These are phyloP conservation scores for Dendrolimus houi DNA, from an alignment of 2,888 invertebrate genomes.

Conservation along the genomic window DNA sequence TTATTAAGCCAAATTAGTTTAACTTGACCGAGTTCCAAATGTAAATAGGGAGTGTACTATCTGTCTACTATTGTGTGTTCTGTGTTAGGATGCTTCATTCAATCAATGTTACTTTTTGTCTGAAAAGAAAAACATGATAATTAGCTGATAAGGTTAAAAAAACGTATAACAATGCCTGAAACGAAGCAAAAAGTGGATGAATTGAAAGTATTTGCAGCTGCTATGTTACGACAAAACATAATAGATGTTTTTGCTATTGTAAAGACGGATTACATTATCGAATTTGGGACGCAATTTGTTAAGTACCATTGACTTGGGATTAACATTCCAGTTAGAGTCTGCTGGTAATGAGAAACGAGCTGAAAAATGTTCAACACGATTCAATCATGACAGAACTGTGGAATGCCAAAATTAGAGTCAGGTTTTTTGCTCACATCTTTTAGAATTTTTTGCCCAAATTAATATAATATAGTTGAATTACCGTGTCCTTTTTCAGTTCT, in stretches of 20 bases:
- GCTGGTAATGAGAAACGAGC: constrained; percentile 19
- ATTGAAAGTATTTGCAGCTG: neutral
- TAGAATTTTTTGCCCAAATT: constrained; percentile 13
- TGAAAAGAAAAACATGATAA: neutral
- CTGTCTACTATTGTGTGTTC: neutral
- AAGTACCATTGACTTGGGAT: neutral
- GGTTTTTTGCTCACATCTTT: constrained; percentile 34
- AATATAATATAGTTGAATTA: constrained; percentile 20
- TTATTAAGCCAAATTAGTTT: constrained; percentile 1
- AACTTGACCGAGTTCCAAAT: neutral
- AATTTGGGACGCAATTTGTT: too few relatives aligned
- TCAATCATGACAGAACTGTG: constrained; percentile 57
- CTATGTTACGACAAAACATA: neutral
- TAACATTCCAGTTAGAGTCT: neutral
- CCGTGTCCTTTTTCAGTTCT: constrained; percentile 50
- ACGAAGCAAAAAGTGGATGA: neutral
- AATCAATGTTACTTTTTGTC: neutral
- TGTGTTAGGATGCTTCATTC: neutral
- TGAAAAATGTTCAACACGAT: constrained; percentile 41
- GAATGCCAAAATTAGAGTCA: constrained; percentile 72
- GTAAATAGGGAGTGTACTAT: neutral
- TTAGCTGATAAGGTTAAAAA: neutral
- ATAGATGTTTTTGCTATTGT: neutral
- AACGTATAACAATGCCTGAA: neutral
- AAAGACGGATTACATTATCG: neutral